Base-by-base conservation (phyloP, 1,140 invertebrate species). In the Potamilus streckersoni region DNA sequence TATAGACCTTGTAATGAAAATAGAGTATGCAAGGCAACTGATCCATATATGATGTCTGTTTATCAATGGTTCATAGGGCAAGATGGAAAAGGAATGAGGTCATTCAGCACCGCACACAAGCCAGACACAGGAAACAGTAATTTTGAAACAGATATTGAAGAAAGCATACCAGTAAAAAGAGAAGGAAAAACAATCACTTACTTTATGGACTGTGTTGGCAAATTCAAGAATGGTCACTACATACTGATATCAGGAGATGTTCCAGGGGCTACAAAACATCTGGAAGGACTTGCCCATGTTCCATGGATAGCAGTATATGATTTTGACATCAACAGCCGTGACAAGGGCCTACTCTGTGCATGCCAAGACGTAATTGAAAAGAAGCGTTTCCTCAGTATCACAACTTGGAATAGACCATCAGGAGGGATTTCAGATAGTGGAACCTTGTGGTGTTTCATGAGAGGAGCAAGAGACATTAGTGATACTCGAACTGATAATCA, bases 391-490 rank as follows among this genome's bases (percentile, higher is more conserved):
- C 67, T 83, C 14, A 64, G 71, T 70, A 74, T 84, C 13, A 73
- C 64, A 13, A 78, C 73, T 27, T 84, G 81, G 82, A 75, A 59
- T 38, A 74, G 76, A 20, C 63, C 70, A 2, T 63, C 77, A 71
- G 58, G 67, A n/a, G 60, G 68, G 20, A 69, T 81, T 11, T 71
- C 79, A 27, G 80, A 83, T 66, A 78, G 74, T 61, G 74, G 74
- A n/a, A 82, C 83, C 14, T 68, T 69, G 56, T 84, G 83, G 83
- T 81, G 78, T 66, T 80, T 80, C 71, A 56, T 83, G 3, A 69
- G 82, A 62, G 83, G 83, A 11, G 60, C 73, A 49, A 61, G 76
- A 65, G 83, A 83, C 58, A 61, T 76, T 69, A 76, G 73, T 23
- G 78, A 76, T 5, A 79, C 76, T 63, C 64, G 75, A 69, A 67